These are phyloP conservation scores for Prunella fulvescens DNA, from an alignment of 2,113 vertebrate genomes.

Conservation along the genomic window DNA sequence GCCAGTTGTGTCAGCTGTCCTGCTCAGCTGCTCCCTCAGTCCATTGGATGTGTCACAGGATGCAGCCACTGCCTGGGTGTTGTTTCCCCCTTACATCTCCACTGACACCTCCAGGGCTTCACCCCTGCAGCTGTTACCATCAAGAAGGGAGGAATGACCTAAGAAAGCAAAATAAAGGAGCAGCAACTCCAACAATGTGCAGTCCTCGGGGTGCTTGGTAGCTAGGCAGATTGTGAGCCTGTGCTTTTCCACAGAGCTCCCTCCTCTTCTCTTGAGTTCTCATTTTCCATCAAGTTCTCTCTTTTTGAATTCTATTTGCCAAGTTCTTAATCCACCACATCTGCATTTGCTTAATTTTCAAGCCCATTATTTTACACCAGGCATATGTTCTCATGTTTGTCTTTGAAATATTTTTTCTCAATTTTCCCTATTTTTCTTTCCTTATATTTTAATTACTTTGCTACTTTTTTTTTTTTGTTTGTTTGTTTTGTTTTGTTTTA, in stretches of 20 bases:
- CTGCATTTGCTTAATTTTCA: neutral
- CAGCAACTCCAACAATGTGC: neutral
- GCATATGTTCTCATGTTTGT: neutral
- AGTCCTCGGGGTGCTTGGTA: neutral
- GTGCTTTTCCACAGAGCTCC: neutral
- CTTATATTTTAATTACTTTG: neutral
- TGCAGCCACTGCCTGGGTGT: fast-evolving
- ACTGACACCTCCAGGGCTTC: neutral
- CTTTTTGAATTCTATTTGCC: neutral
- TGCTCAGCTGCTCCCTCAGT: neutral
- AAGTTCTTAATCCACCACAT: neutral
- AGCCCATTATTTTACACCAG: neutral
- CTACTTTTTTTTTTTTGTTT: neutral
- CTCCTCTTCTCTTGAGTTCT: neutral
- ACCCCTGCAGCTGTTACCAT: neutral
- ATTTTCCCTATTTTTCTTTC: neutral
- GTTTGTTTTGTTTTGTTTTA: neutral
- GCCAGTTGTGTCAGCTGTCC: neutral
- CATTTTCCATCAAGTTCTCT: neutral
- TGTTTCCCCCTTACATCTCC: neutral
- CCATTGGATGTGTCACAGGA: neutral
- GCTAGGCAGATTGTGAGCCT: neutral
- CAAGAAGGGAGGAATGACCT: neutral
- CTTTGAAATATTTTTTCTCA: neutral
- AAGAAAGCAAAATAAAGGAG: neutral